These are phyloP conservation scores for Dermochelys coriacea DNA, from an alignment of 2,797 vertebrate species.

Conservation along the genomic window DNA sequence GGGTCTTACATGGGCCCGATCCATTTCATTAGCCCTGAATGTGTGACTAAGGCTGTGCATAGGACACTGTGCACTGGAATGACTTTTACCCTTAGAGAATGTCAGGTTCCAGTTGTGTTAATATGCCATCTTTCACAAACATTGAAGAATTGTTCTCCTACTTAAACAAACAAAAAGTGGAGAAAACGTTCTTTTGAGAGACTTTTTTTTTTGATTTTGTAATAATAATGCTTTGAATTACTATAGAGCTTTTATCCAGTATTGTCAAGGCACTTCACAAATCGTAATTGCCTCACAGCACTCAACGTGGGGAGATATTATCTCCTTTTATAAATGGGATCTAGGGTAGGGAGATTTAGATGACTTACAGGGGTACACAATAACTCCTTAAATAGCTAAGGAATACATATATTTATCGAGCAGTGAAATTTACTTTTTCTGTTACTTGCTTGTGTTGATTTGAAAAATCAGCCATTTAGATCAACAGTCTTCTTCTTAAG, in stretches of 20 bases:
- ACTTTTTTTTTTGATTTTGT: not conserved
- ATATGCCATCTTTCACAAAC: not conserved
- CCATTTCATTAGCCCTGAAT: not conserved
- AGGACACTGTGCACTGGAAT: not conserved
- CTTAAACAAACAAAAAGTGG: not conserved
- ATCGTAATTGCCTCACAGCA: not conserved
- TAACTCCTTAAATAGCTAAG: not conserved
- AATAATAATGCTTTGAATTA: not conserved
- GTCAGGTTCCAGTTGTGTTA: not conserved
- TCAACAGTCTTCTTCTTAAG: not conserved
- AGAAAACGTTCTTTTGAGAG: not conserved
- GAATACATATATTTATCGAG: not conserved
- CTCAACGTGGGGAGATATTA: not conserved
- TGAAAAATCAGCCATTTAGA: not conserved
- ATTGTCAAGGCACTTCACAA: not conserved
- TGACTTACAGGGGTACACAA: not conserved
- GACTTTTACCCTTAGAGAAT: not conserved
- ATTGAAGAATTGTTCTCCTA: not conserved
- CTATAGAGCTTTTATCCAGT: not conserved
- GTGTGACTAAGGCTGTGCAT: not conserved
- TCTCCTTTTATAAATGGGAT: not conserved
- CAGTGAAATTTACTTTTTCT: not conserved
- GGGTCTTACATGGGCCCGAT: not conserved
- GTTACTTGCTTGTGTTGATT: too few relatives aligned
- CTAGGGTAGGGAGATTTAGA: not conserved